Conservation (phyloP, 2,113 vertebrate genomes). For the Albula glossodonta region DNA sequence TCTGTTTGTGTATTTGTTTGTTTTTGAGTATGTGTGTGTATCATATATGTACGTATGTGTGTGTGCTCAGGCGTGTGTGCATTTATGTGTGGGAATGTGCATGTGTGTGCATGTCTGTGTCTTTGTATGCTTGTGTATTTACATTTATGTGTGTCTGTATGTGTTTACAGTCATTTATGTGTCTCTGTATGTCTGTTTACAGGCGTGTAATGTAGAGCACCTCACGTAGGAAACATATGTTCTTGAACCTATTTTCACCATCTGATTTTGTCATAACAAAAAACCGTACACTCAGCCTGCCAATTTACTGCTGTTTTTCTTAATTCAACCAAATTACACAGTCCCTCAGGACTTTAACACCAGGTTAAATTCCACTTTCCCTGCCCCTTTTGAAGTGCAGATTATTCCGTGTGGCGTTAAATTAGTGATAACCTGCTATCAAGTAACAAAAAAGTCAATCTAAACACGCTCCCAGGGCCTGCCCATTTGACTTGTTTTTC, state of each 20-base stretch:
- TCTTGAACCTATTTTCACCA: background rate
- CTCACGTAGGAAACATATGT: background rate
- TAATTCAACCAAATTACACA: slow-evolving; percentile 30
- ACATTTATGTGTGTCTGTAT: background rate
- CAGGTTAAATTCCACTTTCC: slow-evolving; percentile 40
- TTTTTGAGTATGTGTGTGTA: background rate
- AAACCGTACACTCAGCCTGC: background rate
- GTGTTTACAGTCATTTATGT: background rate
- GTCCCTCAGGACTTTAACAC: background rate
- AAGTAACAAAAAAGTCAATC: background rate
- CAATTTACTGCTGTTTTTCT: slow-evolving; percentile 34
- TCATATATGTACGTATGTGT: background rate
- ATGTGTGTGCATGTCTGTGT: background rate
- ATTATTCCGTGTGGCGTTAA: slow-evolving; percentile 54
- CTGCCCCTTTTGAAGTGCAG: slow-evolving; percentile 54
- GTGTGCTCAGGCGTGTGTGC: background rate
- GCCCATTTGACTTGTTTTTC: slow-evolving; percentile 71
- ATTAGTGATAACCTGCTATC: slow-evolving; percentile 51
- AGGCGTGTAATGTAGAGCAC: background rate
- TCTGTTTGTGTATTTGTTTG: background rate
- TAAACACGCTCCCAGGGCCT: slow-evolving; percentile 33
- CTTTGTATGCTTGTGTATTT: background rate
- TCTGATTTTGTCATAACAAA: slow-evolving; percentile 16
- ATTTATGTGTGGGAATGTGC: background rate
- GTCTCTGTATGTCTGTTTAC: background rate